Evolutionary conservation across 2,113 vertebrate genomes (phyloP).

Genomic region (Carlito syrichta): DNA sequence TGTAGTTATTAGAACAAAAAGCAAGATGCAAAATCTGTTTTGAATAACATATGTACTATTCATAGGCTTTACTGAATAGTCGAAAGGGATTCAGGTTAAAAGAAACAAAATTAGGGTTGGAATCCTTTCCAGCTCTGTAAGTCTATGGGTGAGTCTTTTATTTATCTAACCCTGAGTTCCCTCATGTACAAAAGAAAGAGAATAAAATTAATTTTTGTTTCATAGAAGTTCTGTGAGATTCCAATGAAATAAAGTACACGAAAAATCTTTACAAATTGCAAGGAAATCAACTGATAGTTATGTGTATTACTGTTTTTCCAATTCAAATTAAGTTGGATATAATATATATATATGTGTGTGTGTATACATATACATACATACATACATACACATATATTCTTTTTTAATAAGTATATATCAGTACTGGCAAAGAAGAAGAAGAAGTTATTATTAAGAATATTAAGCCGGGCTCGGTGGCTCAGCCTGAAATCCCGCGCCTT

Average conservation of each 20-base stretch:
- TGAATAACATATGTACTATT: not conserved
- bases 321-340: conserved; percentile 4
- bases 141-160: not conserved
- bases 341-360: too few relatives aligned
- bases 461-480: too few relatives aligned
- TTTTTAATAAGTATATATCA: too few relatives aligned
- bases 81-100: not conserved
- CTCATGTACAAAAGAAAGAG: not conserved
- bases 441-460: too few relatives aligned
- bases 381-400: too few relatives aligned
- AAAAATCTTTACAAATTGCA: not conserved
- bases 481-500: too few relatives aligned
- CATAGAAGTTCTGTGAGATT: not conserved
- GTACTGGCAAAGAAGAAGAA: not conserved
- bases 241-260: not conserved
- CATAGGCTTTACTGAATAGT: not conserved
- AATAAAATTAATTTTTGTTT: not conserved
- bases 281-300: not conserved
- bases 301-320: not conserved
- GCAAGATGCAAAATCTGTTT: not conserved
- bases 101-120: not conserved
- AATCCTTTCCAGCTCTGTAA: not conserved
- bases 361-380: too few relatives aligned
- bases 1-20: not conserved
- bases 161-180: not conserved